phyloP scores from a whole-genome alignment of 2,113 vertebrate genomes.

The Cebus imitator region DNA sequence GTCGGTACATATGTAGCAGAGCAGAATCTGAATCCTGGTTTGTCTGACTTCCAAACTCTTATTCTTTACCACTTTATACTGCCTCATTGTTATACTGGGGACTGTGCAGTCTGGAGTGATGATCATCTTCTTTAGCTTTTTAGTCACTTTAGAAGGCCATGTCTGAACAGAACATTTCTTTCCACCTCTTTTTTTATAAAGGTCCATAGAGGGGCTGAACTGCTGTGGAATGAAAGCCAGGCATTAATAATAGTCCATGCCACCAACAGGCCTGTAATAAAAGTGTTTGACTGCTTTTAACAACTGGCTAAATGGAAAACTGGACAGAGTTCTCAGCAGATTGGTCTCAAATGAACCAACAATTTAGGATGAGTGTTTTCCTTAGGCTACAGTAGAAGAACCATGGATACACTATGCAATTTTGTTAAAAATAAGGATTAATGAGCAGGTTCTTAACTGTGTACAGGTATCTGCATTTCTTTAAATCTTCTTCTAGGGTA shows the following conservation, averaged over 20 bases:
- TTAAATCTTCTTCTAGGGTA: not conserved
- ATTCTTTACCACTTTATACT: not conserved
- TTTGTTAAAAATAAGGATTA: not conserved
- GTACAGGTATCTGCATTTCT: not conserved
- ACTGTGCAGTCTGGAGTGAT: not conserved
- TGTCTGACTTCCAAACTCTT: not conserved
- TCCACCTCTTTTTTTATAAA: not conserved
- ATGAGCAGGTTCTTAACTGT: not conserved
- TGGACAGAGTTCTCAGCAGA: not conserved
- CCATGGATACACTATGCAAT: not conserved
- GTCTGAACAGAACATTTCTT: not conserved
- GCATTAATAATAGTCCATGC: not conserved
- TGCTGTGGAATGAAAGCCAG: not conserved
- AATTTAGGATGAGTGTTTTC: not conserved
- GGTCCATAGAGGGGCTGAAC: not conserved
- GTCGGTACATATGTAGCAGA: not conserved
- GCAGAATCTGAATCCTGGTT: not conserved
- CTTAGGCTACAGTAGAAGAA: not conserved
- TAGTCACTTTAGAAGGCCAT: not conserved
- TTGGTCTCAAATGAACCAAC: conserved; percentile 15
- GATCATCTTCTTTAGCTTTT: not conserved
- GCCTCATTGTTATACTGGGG: not conserved
- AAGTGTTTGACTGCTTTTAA: conserved; percentile 15
- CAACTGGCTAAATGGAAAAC: not conserved
- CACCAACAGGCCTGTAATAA: not conserved